These are phyloP conservation scores for Heloderma charlesbogerti DNA, from an alignment of 2,113 vertebrate species.

Conservation along the genomic window DNA sequence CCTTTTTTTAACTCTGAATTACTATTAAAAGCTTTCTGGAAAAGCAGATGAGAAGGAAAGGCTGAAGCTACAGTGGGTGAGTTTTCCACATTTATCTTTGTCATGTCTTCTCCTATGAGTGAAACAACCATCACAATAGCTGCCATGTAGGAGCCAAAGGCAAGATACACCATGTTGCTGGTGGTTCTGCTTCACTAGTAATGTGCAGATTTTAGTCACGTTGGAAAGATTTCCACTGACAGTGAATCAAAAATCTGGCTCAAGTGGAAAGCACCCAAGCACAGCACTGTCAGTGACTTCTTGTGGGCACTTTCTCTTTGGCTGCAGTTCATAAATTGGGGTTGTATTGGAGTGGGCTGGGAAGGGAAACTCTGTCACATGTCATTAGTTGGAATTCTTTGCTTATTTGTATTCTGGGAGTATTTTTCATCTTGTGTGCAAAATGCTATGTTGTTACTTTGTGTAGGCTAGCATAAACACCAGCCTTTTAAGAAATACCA, in stretches of 20 bases:
- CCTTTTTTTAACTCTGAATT: neutral
- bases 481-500: neutral
- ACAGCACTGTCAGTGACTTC: neutral
- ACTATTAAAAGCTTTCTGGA: neutral
- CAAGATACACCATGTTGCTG: neutral
- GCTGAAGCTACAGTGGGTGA: rapidly evolving
- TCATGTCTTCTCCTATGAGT: neutral
- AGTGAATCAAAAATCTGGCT: neutral
- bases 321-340: neutral
- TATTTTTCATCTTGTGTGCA: neutral
- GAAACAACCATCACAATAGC: rapidly evolving
- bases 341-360: neutral
- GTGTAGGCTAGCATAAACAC: neutral
- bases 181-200: neutral
- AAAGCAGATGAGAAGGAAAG: rapidly evolving
- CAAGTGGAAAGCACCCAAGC: neutral
- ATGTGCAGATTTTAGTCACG: rapidly evolving
- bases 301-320: neutral
- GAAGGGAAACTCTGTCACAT: neutral
- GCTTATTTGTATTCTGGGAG: rapidly evolving
- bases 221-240: neutral
- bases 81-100: rapidly evolving
- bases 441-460: neutral
- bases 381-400: rapidly evolving
- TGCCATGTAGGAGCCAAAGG: neutral